These are phyloP conservation scores for Mus spretus DNA, from an alignment of 2,797 vertebrate genomes.

Conservation along the genomic window DNA sequence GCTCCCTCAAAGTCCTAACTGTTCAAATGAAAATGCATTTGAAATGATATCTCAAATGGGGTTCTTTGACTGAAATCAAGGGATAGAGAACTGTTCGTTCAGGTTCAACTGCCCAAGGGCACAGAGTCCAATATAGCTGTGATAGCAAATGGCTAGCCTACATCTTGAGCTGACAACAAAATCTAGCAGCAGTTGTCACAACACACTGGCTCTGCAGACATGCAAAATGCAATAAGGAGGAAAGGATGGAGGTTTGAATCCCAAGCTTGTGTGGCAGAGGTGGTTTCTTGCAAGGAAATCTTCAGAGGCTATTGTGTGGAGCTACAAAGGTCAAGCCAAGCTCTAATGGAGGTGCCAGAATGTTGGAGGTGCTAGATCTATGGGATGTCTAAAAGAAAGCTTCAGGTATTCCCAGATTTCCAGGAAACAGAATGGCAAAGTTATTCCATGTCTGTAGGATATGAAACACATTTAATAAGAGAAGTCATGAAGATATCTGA, in stretches of 20 bases:
- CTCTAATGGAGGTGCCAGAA: not conserved
- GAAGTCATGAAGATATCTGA: not conserved
- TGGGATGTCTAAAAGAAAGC: not conserved
- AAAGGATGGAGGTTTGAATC: not conserved
- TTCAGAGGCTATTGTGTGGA: not conserved
- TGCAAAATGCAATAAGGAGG: not conserved
- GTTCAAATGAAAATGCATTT: not conserved
- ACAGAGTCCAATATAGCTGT: not conserved
- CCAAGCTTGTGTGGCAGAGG: not conserved
- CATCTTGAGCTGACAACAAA: not conserved
- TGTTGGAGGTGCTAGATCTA: not conserved
- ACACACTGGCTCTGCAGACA: not conserved
- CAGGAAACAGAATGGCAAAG: not conserved
- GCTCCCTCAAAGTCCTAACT: not conserved
- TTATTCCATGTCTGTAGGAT: not conserved
- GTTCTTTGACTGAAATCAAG: not conserved
- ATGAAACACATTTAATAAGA: not conserved
- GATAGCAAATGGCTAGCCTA: not conserved
- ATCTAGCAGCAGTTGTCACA: not conserved
- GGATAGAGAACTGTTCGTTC: not conserved
- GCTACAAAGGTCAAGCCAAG: not conserved
- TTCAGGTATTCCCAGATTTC: not conserved
- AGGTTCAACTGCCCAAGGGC: not conserved
- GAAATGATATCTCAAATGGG: not conserved
- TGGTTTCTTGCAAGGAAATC: not conserved